Base-by-base conservation (phyloP, 1,140 invertebrate genomes). In the Drosophila pachea region DNA sequence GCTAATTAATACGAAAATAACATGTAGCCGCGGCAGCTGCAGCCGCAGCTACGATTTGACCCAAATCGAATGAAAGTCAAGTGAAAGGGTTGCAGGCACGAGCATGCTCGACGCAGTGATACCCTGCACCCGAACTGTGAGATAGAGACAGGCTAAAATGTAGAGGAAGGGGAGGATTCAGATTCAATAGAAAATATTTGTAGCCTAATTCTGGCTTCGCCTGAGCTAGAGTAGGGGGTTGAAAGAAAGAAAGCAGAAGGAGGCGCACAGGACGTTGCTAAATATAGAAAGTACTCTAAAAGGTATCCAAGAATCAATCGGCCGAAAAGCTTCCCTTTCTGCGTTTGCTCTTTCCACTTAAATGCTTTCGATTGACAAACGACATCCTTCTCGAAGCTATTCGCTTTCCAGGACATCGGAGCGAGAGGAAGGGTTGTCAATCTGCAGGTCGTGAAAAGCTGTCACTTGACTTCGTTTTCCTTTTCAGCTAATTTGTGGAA, bases 1-100 rank as follows among this genome's bases (percentile, higher is more conserved):
- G 77, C 76, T 86, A 86, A 86, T 86, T 86, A 86, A 86, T 86
- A 81, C 72, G 64, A 86, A 86, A 68, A 69, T 83, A 76, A 74
- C 81, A 60, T 84, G 81, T 62, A 54, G 31, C 35, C 56, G 14
- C 12, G 40, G 22, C 22, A 22, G 7, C 22, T 43, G 3, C 35
- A 43, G 0, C 47, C 55, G 32, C 38, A 66, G 53, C 55, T 50
- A 66, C 22, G 40, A 43, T 60, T 42, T 78, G 75, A 69, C 66
- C 75, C 66, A 40, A 81, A 76, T 76, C 77, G 77, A 79, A 79
- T 81, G 76, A 59, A 72, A 59, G 38, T 55, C 38, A 60, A 60
- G 8, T 36, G 45, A 47, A 8, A 7, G 48, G 5, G 5, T 12
- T 32, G 4, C 22, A 11, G 3, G 16, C 9, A 2, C 4, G 11